Evolutionary conservation across 2,888 invertebrate genomes (phyloP).

Genomic region (Dicycla oo): DNA sequence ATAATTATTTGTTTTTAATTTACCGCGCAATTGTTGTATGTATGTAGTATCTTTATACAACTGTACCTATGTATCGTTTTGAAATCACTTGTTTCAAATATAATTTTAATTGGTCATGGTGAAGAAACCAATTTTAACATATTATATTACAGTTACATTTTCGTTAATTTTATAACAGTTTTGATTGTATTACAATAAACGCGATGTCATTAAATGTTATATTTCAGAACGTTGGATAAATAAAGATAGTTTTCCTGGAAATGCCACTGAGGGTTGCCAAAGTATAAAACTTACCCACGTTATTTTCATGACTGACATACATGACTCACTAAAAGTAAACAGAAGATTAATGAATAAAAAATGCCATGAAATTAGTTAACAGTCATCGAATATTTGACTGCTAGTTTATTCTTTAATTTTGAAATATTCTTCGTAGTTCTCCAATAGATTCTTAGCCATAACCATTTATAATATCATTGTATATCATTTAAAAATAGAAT

Average conservation of each 20-base stretch:
- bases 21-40: slow-evolving; percentile 41
- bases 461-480: too few species aligned
- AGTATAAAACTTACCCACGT: slow-evolving; percentile 6
- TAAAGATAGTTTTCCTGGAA: slow-evolving; percentile 60
- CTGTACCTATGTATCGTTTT: background rate
- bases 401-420: background rate
- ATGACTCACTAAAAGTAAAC: too few species aligned
- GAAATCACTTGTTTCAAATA: background rate
- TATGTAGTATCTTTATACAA: too few species aligned
- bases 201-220: background rate
- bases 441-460: background rate
- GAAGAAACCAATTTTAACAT: too few species aligned
- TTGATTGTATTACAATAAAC: background rate
- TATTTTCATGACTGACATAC: background rate
- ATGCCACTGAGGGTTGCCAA: slow-evolving; percentile 41
- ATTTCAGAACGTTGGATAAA: slow-evolving; percentile 50
- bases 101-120: background rate
- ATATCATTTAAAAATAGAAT: background rate
- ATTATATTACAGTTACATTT: background rate
- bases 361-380: background rate
- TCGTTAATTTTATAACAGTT: background rate
- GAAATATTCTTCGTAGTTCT: background rate
- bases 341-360: background rate
- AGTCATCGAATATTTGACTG: too few species aligned
- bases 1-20: slow-evolving; percentile 44